Evolutionary conservation across 2,113 vertebrate genomes (phyloP), one percentile per base, ranked within the genome.

Genomic region (Eonycteris spelaea): DNA sequence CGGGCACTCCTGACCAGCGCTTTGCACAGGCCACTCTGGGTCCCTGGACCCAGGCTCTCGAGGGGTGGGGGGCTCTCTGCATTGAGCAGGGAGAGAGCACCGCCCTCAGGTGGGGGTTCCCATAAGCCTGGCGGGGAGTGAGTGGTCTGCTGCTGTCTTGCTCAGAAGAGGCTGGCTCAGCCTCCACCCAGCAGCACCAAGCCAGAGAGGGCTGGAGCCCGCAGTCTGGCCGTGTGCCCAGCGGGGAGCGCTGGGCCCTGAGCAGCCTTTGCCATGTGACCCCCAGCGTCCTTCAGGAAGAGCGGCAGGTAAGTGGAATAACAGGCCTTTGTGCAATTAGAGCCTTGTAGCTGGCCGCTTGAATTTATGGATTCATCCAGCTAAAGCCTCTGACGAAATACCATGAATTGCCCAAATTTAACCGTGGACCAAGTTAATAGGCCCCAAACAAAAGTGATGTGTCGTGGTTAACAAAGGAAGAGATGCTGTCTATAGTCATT

Each of bases 111-210:
- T 0, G 19, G 19, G 57, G 40, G 24, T 6, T 2, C 8, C 19
- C 6, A 2, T 55, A 3, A 40, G 55, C 40, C 22, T 22, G 57
- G 22, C 28, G 28, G 10, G 1, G 55, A n/a, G n/a, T n/a, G 40
- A 22, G 6, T 12, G 11, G 12, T 0, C 26, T 0, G 0, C 38
- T 21, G 82, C 2, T 1, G 28, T 51, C 19, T 26, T 9, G 45
- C 24, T 59, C 55, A 33, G 63, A 16, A 24, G 53, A 7, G 1
- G 4, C 0, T 3, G 11, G 4, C 40, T n/a, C 7, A 14, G 3
- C 33, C 28, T 9, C 35, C 0, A 16, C 48, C 1, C 0, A 6
- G 5, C 59, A 19, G 13, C 13, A 1, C 8, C 1, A 0, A 12
- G 45, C 45, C 77, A 38, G 4, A 10, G 38, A 33, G 13, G 28